These are phyloP conservation scores for Hippocampus kuda DNA, from an alignment of 2,797 vertebrate species.

Conservation along the genomic window DNA sequence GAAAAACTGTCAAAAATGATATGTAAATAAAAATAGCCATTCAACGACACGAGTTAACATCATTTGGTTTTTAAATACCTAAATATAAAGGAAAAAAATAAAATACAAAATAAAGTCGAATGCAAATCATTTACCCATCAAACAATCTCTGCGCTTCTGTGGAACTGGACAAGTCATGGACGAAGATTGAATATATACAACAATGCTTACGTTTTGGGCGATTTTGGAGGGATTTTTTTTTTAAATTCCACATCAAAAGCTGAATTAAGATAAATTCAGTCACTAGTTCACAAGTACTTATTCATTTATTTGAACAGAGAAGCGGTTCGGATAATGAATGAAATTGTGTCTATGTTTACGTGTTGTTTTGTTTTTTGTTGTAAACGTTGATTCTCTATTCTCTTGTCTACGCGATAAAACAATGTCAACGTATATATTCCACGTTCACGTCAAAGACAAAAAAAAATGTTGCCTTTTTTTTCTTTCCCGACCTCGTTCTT, in stretches of 20 bases:
- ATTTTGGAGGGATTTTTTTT: too few relatives aligned
- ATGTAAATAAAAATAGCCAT: not conserved
- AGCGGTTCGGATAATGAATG: too few relatives aligned
- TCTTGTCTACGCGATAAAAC: not conserved
- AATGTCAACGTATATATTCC: not conserved
- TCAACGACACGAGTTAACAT: not conserved
- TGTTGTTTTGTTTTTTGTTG: too few relatives aligned
- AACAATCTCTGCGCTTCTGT: not conserved
- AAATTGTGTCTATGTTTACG: too few relatives aligned
- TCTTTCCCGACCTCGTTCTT: too few relatives aligned
- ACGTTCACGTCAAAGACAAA: not conserved
- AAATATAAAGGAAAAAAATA: not conserved
- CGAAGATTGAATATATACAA: conserved; percentile 2
- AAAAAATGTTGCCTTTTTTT: not conserved
- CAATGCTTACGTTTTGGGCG: not conserved
- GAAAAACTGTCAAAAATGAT: too few relatives aligned
- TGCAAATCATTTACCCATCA: not conserved
- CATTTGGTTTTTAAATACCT: not conserved
- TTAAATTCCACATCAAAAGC: too few relatives aligned
- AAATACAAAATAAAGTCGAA: not conserved
- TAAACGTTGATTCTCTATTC: not conserved
- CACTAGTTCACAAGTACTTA: too few relatives aligned
- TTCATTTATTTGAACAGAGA: too few relatives aligned
- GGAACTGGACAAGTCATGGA: not conserved
- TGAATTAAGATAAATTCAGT: too few relatives aligned